phyloP scores from a whole-genome alignment of 1,140 invertebrate genomes.

The Anoplophora glabripennis region DNA sequence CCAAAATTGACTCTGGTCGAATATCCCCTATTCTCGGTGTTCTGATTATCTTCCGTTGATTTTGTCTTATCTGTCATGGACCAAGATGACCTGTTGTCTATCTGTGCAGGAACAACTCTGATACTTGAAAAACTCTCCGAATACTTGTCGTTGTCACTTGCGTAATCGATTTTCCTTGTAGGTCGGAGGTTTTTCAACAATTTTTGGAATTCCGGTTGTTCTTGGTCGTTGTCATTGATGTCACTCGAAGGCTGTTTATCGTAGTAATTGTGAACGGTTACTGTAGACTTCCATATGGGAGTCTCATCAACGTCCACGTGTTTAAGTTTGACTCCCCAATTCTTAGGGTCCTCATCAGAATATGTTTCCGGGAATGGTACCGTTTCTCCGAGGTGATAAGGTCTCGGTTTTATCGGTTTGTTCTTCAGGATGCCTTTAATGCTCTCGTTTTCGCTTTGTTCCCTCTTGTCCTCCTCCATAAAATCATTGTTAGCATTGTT shows the following conservation, averaged over 20 bases:
- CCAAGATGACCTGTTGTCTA: slow-evolving; percentile 44
- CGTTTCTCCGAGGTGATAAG: slow-evolving; percentile 65
- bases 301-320: slow-evolving; percentile 41
- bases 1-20: slow-evolving; percentile 59
- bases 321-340: slow-evolving; percentile 53
- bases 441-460: slow-evolving; percentile 48
- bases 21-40: slow-evolving; percentile 49
- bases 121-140: slow-evolving; percentile 29
- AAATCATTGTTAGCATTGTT: slow-evolving; percentile 23
- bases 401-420: slow-evolving; percentile 65
- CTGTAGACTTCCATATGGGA: slow-evolving; percentile 49
- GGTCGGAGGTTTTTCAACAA: slow-evolving; percentile 44
- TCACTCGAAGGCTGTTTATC: background rate
- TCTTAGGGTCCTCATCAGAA: slow-evolving; percentile 36
- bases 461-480: slow-evolving; percentile 48
- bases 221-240: slow-evolving; percentile 16
- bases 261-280: slow-evolving; percentile 44
- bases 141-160: slow-evolving; percentile 29
- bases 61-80: slow-evolving; percentile 53
- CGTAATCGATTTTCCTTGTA: slow-evolving; percentile 29
- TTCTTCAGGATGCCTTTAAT: slow-evolving; percentile 70
- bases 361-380: slow-evolving; percentile 21
- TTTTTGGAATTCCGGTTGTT: slow-evolving; percentile 48
- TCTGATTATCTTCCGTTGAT: slow-evolving; percentile 43
- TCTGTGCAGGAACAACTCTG: slow-evolving; percentile 23